These are phyloP conservation scores for Tenthredo amoena DNA, from an alignment of 2,888 invertebrate species.

Conservation along the genomic window DNA sequence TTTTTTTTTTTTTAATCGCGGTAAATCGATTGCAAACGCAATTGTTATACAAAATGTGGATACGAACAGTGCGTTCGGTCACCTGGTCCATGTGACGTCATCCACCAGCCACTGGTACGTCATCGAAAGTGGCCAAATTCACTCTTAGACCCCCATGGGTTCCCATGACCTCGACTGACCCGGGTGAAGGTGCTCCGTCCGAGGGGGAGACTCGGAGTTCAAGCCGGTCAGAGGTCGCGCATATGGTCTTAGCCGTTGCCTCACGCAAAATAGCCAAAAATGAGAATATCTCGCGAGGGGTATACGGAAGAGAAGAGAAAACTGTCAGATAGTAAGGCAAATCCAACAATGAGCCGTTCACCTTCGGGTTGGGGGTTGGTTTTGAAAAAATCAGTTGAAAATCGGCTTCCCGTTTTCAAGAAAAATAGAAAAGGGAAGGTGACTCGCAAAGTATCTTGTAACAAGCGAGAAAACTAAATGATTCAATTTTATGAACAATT, in stretches of 20 bases:
- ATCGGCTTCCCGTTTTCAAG: not conserved
- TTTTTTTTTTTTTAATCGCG: not conserved
- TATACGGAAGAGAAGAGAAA: slow-evolving; percentile 12
- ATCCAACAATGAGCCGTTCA: slow-evolving; percentile 19
- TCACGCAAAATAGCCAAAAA: slow-evolving; percentile 69
- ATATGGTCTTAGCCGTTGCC: slow-evolving; percentile 65
- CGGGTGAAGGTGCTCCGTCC: slow-evolving; percentile 65
- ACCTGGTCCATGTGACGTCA: slow-evolving; percentile 42
- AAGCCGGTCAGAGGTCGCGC: slow-evolving; percentile 68
- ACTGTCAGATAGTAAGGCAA: slow-evolving; percentile 8
- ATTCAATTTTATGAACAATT: not conserved
- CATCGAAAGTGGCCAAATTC: slow-evolving; percentile 37
- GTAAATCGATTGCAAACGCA: not conserved
- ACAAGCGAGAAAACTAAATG: not conserved
- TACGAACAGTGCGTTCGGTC: not conserved
- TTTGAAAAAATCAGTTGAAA: slow-evolving; percentile 26
- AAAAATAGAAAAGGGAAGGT: not conserved
- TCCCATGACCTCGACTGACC: slow-evolving; percentile 76
- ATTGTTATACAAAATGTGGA: not conserved
- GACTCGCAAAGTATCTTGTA: not conserved
- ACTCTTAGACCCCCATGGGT: slow-evolving; percentile 74
- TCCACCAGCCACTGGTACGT: slow-evolving; percentile 21
- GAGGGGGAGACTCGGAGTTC: slow-evolving; percentile 56
- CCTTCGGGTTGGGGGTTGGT: not conserved
- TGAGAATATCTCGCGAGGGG: slow-evolving; percentile 57